Conservation (phyloP, 2,888 invertebrate species). For the Blastobasis adustella region DNA sequence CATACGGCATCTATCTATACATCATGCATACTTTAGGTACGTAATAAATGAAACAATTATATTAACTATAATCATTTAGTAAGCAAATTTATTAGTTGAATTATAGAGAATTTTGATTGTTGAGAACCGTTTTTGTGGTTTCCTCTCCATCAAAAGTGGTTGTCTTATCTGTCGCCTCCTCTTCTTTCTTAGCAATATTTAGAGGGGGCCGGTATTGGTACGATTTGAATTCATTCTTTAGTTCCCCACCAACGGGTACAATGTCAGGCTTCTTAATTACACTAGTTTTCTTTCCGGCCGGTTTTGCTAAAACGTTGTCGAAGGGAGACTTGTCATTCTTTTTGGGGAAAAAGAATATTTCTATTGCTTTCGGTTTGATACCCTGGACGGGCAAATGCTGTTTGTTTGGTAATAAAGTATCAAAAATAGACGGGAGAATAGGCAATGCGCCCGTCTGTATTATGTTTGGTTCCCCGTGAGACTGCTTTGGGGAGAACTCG, state of each 20-base stretch:
- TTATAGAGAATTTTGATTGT: too few species aligned
- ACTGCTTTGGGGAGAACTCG: slow-evolving; percentile 37
- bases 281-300: slow-evolving; percentile 20
- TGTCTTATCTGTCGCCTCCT: slow-evolving; percentile 20
- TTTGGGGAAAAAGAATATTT: slow-evolving; percentile 53
- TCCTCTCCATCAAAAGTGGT: too few species aligned
- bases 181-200: slow-evolving; percentile 42
- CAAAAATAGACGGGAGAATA: slow-evolving; percentile 32
- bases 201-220: slow-evolving; percentile 15
- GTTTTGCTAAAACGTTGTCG: slow-evolving; percentile 18
- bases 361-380: slow-evolving; percentile 41
- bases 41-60: too few species aligned
- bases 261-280: slow-evolving; percentile 30
- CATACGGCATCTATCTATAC: too few species aligned
- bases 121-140: too few species aligned
- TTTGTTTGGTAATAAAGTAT: slow-evolving; percentile 25
- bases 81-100: too few species aligned
- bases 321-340: slow-evolving; percentile 28
- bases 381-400: slow-evolving; percentile 18
- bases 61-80: too few species aligned
- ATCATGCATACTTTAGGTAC: too few species aligned
- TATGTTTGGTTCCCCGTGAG: slow-evolving; percentile 9
- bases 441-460: slow-evolving; percentile 14
- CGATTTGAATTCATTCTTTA: slow-evolving; percentile 31
- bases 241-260: slow-evolving; percentile 42